Evolutionary conservation across 2,888 invertebrate species (phyloP).

Genomic region (Parochlus steinenii): DNA sequence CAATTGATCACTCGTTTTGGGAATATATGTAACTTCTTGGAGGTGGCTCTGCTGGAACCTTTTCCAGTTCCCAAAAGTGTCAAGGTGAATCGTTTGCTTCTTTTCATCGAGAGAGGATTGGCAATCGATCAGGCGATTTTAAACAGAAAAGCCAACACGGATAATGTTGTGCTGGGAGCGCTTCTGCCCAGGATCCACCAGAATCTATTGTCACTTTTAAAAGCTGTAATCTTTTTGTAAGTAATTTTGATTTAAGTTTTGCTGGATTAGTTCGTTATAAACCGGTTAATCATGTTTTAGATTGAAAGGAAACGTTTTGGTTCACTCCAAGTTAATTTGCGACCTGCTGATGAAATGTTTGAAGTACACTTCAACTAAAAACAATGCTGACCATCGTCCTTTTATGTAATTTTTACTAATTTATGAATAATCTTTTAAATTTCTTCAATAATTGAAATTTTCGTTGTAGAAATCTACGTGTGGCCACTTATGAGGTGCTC

Average conservation of each 20-base stretch:
- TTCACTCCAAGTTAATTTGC: constrained; percentile 6
- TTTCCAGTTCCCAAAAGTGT: constrained; percentile 22
- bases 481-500: constrained; percentile 18
- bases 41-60: constrained; percentile 18
- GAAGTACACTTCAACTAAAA: constrained; percentile 9
- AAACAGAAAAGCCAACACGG: constrained; percentile 19
- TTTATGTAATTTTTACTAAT: too few species aligned
- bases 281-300: too few species aligned
- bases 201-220: constrained; percentile 18
- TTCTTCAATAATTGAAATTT: constrained; percentile 1
- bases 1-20: constrained; percentile 13
- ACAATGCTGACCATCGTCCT: too few species aligned
- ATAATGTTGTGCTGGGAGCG: constrained; percentile 20
- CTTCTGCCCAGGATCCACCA: constrained; percentile 20
- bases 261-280: too few species aligned
- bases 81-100: constrained; percentile 19
- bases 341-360: constrained; percentile 8
- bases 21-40: constrained; percentile 15
- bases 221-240: constrained; percentile 19
- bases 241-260: constrained; percentile 11
- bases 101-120: constrained; percentile 21
- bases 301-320: constrained; percentile 1
- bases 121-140: constrained; percentile 19
- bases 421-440: too few species aligned
- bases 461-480: constrained; percentile 16